Conservation (phyloP, 30 jellyfish, hydroid and myxozoan species). For the Turritopsis rubra region DNA sequence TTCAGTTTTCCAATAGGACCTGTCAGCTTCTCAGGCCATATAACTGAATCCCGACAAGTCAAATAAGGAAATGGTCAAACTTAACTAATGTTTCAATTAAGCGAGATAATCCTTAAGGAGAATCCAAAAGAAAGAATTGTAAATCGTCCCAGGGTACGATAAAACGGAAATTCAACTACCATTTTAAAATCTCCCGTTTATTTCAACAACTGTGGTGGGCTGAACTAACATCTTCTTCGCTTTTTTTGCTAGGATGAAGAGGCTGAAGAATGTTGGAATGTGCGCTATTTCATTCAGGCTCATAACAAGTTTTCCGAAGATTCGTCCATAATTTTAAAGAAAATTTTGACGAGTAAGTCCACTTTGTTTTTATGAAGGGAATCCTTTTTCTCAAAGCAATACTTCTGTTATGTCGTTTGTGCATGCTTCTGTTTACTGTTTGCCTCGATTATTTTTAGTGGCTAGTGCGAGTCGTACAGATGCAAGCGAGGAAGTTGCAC, state of each 20-base stretch:
- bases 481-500: slow-evolving; percentile 23
- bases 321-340: slow-evolving; percentile 59
- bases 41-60: too few species aligned
- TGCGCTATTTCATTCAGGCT: slow-evolving; percentile 64
- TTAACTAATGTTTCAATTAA: too few species aligned
- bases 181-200: too few species aligned
- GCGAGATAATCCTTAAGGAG: too few species aligned
- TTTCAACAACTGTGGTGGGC: too few species aligned
- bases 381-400: background rate
- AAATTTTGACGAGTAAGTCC: slow-evolving; percentile 45
- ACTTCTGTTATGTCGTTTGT: background rate
- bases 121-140: too few species aligned
- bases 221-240: background rate
- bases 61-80: too few species aligned
- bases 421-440: background rate
- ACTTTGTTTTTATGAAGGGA: too few species aligned
- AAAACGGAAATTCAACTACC: too few species aligned
- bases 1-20: too few species aligned
- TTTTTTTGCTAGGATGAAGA: slow-evolving; percentile 66
- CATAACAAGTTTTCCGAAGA: slow-evolving; percentile 88
- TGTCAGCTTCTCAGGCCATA: too few species aligned
- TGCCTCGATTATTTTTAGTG: background rate
- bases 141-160: too few species aligned
- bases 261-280: slow-evolving; percentile 80
- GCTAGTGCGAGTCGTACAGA: slow-evolving; percentile 44